Evolutionary conservation across 2,113 vertebrate genomes (phyloP).

Genomic region (Callopanchax toddi): DNA sequence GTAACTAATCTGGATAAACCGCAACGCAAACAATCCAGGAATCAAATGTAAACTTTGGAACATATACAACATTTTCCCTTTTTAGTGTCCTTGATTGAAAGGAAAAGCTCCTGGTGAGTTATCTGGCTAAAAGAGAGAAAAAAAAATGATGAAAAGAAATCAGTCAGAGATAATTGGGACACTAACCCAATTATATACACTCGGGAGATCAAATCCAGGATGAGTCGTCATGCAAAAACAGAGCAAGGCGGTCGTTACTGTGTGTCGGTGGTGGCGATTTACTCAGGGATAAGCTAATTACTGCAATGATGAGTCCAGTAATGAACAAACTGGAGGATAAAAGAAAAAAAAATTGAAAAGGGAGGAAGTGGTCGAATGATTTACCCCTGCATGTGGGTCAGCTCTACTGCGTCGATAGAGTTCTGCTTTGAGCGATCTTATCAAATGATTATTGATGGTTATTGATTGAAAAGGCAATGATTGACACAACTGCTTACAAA

Average conservation of each 20-base stretch:
- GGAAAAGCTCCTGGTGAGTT: constrained; percentile 28
- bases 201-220: constrained; percentile 16
- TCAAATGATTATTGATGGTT: constrained; percentile 28
- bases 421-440: constrained; percentile 34
- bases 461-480: constrained; percentile 35
- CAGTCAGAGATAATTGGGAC: constrained; percentile 61
- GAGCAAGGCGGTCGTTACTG: neutral
- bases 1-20: neutral
- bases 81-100: constrained; percentile 17
- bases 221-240: constrained; percentile 18
- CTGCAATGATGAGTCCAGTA: neutral
- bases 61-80: neutral
- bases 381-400: constrained; percentile 57
- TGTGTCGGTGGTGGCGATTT: constrained; percentile 1
- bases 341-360: constrained; percentile 7
- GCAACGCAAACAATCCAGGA: neutral
- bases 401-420: constrained; percentile 27
- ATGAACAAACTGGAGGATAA: constrained; percentile 9
- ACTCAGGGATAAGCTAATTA: constrained; percentile 11
- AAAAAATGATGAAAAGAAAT: constrained; percentile 49
- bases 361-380: neutral
- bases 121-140: constrained; percentile 31
- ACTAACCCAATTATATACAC: constrained; percentile 57
- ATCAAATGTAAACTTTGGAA: neutral
- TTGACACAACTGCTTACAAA: constrained; percentile 24